phyloP scores from a whole-genome alignment of 2,113 vertebrate genomes.

The Tonatia bakeri region DNA sequence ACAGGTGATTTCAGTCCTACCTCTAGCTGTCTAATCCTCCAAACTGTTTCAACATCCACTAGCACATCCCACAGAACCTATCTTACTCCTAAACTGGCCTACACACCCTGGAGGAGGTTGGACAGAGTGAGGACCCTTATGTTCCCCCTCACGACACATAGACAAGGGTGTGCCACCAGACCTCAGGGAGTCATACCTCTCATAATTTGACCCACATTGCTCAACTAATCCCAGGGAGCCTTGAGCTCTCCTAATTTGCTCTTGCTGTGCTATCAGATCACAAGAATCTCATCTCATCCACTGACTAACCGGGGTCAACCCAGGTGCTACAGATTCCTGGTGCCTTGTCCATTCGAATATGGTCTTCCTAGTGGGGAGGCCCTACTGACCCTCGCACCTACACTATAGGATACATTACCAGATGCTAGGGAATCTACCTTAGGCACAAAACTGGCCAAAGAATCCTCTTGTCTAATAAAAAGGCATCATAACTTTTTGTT shows the following conservation, averaged over 20 bases:
- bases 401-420: background rate
- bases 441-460: background rate
- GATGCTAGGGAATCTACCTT: background rate
- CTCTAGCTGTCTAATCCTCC: background rate
- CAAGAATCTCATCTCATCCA: background rate
- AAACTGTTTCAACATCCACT: background rate
- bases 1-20: background rate
- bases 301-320: background rate
- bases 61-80: background rate
- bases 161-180: background rate
- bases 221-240: background rate
- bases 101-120: background rate
- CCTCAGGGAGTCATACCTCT: background rate
- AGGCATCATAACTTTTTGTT: background rate
- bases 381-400: background rate
- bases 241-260: background rate
- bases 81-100: background rate
- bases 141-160: background rate
- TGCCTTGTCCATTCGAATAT: background rate
- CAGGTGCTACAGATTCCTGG: background rate
- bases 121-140: background rate
- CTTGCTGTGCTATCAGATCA: background rate
- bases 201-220: background rate
- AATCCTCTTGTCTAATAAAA: background rate
- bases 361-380: background rate